phyloP scores from a whole-genome alignment of 2,797 vertebrate species.

The Phalanger gymnotis region DNA sequence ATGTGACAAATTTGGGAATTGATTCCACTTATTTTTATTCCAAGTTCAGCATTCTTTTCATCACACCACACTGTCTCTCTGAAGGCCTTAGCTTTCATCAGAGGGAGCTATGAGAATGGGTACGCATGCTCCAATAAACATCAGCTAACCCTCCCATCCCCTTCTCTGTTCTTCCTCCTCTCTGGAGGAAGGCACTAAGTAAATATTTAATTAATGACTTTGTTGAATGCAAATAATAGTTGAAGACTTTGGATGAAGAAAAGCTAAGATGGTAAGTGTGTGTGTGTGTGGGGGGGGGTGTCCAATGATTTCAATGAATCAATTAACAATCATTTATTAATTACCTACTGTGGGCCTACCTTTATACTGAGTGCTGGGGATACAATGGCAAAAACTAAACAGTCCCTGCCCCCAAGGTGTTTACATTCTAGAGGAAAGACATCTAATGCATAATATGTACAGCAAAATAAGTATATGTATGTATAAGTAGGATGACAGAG shows the following conservation, averaged over 20 bases:
- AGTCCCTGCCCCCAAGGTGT: not conserved
- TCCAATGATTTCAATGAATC: not conserved
- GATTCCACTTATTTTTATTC: not conserved
- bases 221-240: not conserved
- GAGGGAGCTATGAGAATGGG: not conserved
- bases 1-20: not conserved
- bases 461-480: not conserved
- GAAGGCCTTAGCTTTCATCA: not conserved
- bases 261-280: not conserved
- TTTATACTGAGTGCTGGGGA: not conserved
- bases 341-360: not conserved
- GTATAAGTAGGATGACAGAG: not conserved
- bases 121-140: not conserved
- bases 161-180: not conserved
- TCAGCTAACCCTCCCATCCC: not conserved
- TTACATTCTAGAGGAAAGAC: not conserved
- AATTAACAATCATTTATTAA: not conserved
- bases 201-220: not conserved
- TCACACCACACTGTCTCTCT: not conserved
- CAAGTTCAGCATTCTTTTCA: not conserved
- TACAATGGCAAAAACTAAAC: not conserved
- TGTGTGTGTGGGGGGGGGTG: not conserved
- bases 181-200: not conserved
- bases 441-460: not conserved
- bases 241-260: not conserved